These are phyloP conservation scores for Chlorops oryzae DNA, from an alignment of 1,140 invertebrate genomes.

Conservation along the genomic window DNA sequence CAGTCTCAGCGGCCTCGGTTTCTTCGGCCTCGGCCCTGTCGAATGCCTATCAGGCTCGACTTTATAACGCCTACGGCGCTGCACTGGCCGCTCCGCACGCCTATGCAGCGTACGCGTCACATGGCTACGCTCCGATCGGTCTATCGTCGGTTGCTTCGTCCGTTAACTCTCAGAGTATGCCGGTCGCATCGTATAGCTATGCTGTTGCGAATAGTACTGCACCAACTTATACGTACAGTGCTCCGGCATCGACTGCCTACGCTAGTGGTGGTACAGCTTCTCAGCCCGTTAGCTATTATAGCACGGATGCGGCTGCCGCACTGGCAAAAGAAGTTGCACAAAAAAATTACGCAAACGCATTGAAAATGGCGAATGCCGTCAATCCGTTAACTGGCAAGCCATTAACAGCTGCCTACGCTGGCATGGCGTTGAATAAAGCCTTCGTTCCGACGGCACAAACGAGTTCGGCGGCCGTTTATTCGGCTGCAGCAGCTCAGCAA, in stretches of 20 bases:
- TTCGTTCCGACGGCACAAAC: constrained; percentile 45
- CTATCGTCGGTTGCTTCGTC: constrained; percentile 3
- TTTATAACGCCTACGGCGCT: constrained; percentile 24
- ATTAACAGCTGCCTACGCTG: constrained; percentile 56
- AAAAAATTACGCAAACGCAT: constrained; percentile 66
- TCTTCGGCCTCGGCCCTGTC: constrained; percentile 16
- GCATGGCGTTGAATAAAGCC: constrained; percentile 64
- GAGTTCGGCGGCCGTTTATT: constrained; percentile 18
- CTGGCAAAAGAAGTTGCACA: constrained; percentile 70
- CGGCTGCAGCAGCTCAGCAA: constrained; percentile 21
- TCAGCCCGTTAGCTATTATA: constrained; percentile 15
- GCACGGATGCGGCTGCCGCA: constrained; percentile 57
- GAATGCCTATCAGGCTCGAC: constrained; percentile 26
- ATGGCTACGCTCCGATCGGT: constrained; percentile 7
- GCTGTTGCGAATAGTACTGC: no score
- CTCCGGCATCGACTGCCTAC: constrained; percentile 23
- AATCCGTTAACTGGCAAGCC: constrained; percentile 23
- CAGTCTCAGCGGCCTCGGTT: constrained; percentile 13
- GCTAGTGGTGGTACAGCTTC: constrained; percentile 10
- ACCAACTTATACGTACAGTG: constrained; percentile 46
- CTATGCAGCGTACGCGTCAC: constrained; percentile 22
- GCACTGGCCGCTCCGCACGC: constrained; percentile 22
- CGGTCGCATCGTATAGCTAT: constrained; percentile 23
- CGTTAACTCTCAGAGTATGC: constrained; percentile 6
- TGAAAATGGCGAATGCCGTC: constrained; percentile 55